phyloP scores from a whole-genome alignment of 92 coral and sea anemone species.

The Scolanthus callimorphus region DNA sequence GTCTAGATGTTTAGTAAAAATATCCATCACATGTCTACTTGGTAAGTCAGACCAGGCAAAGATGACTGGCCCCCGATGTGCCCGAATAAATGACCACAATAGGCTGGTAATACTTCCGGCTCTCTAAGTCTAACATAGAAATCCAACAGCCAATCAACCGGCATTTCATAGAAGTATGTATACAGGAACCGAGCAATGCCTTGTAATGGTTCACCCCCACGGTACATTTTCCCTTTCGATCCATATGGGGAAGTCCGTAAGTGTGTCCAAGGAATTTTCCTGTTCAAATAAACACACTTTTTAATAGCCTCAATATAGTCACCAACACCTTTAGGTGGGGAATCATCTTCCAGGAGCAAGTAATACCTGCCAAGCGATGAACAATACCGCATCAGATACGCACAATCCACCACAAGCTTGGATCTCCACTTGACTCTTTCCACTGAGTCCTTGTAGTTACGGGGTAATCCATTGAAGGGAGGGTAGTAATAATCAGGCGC shows the following conservation, averaged over 20 bases:
- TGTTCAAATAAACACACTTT: not conserved
- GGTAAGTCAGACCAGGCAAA: too few relatives aligned
- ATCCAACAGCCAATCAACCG: not conserved
- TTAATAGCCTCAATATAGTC: not conserved
- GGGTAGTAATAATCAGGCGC: constrained; percentile 21
- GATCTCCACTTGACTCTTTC: constrained; percentile 51
- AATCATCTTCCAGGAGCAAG: constrained; percentile 50
- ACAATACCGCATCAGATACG: constrained; percentile 38
- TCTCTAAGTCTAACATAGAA: too few relatives aligned
- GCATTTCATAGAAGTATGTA: not conserved
- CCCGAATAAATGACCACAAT: too few relatives aligned
- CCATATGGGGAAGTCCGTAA: not conserved
- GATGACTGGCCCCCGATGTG: too few relatives aligned
- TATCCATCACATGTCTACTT: too few relatives aligned
- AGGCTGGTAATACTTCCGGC: too few relatives aligned
- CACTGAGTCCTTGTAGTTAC: constrained; percentile 28
- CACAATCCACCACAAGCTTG: constrained; percentile 42
- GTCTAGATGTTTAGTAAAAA: too few relatives aligned
- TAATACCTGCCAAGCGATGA: constrained; percentile 35
- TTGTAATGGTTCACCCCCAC: not conserved
- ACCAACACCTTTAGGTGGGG: not conserved
- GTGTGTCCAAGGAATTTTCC: not conserved
- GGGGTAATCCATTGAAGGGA: constrained; percentile 11
- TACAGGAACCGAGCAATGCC: not conserved
- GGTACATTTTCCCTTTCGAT: not conserved